These are phyloP conservation scores for Eunapius fragilis DNA, from an alignment of 37 sponge, comb jelly and placozoan genomes.

Conservation along the genomic window DNA sequence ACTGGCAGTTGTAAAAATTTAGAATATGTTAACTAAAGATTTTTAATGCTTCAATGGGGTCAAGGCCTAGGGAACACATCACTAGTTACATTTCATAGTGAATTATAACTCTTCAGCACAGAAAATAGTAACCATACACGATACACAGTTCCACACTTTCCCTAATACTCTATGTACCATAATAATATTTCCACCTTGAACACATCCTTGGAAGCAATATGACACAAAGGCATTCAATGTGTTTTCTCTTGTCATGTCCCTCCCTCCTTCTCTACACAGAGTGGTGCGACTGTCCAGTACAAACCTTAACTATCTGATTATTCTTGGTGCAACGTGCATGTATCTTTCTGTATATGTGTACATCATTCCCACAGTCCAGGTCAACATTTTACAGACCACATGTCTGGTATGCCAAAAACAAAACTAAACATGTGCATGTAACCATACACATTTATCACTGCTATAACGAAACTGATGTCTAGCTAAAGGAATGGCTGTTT, in stretches of 20 bases:
- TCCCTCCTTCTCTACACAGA: neutral
- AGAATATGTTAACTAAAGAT: too few relatives aligned
- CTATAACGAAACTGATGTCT: neutral
- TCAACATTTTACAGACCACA: neutral
- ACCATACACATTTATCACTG: neutral
- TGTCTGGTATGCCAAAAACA: neutral
- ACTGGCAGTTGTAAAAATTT: neutral
- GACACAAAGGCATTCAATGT: too few relatives aligned
- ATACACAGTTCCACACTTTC: too few relatives aligned
- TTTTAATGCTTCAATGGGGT: too few relatives aligned
- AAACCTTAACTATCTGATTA: constrained; percentile 11
- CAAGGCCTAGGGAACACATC: too few relatives aligned
- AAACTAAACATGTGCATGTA: neutral
- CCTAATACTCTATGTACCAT: too few relatives aligned
- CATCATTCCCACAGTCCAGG: neutral
- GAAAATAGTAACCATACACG: too few relatives aligned
- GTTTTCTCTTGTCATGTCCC: too few relatives aligned
- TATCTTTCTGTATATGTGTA: constrained; percentile 7
- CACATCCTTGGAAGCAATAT: too few relatives aligned
- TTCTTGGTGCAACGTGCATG: constrained; percentile 19
- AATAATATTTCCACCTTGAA: too few relatives aligned
- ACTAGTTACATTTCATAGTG: too few relatives aligned
- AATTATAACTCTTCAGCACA: too few relatives aligned
- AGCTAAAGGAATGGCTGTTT: constrained; percentile 5
- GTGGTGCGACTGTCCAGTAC: constrained; percentile 15